Evolutionary conservation across 2,888 invertebrate genomes (phyloP), one percentile per base, ranked within the genome.

Genomic region (Diaprepes abbreviatus): DNA sequence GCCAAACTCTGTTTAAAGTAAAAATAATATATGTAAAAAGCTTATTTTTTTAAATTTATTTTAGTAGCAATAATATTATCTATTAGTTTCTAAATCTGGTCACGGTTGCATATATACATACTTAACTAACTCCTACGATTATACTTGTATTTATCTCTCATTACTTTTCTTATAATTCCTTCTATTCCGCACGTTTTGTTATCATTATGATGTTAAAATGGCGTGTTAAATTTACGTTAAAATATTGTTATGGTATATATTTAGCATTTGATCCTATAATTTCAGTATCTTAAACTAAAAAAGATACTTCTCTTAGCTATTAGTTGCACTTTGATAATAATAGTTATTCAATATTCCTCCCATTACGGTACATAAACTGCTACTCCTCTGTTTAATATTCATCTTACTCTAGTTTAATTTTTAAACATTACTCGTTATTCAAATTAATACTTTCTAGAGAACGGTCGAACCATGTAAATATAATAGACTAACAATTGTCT

Each of bases 381-480:
- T n/a, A 24, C 19, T 28, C 33, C 14, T 17, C 6, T 5, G 16
- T 17, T 16, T 33, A 17, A 17, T 33, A 28, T 52, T 64, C 63
- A 64, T 54, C 16, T 50, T 40, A 21, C 28, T 54, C 54, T 16
- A 64, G 24, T 64, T 54, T 40, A 54, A 54, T 43, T 57, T 48
- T 21, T 31, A 45, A 57, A 57, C 57, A 57, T 57, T n/a, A 57
- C 57, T 54, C 57, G 57, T 16, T 54, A 65, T 57, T 65, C 57
- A 65, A 65, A 65, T 65, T 45, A 65, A 65, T 65, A 36, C 48
- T 54, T 57, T 45, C 45, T 16, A 17, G 55, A 55, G 55, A 55
- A 64, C 54, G 55, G 64, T 55, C 40, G 31, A 45, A 55, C 43
- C 64, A 55, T 64, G 64, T 64, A 45, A 64, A 54, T 55, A 52